Percentiles rank a stretch among this genome's conserved stretches.
These are phyloP conservation scores for Alloplasta piceator DNA, from an alignment of 2,888 invertebrate species.

Conservation along the genomic window DNA sequence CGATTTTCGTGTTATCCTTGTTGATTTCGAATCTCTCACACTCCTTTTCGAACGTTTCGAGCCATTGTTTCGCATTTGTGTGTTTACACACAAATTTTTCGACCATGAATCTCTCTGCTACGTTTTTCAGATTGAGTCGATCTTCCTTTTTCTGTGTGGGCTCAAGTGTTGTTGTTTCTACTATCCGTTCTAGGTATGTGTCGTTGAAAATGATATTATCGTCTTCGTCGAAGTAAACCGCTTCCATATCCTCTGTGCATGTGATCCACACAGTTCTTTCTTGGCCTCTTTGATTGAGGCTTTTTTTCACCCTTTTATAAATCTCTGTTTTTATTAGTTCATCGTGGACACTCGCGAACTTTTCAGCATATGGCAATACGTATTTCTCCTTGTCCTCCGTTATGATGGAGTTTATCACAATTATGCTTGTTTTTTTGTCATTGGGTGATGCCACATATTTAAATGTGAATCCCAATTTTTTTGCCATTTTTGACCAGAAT, in stretches of 20 bases:
- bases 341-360: slow-evolving; percentile 41
- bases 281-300: slow-evolving; percentile 63
- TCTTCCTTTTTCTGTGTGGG: slow-evolving; percentile 58
- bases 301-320: slow-evolving; percentile 64
- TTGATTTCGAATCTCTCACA: slow-evolving; percentile 65
- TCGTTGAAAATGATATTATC: slow-evolving; percentile 66
- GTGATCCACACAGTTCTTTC: slow-evolving; percentile 64
- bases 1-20: slow-evolving; percentile 65
- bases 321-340: slow-evolving; percentile 61
- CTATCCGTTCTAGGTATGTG: slow-evolving; percentile 62
- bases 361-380: slow-evolving; percentile 52
- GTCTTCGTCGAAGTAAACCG: slow-evolving; percentile 62
- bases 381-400: slow-evolving; percentile 58
- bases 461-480: slow-evolving; percentile 54
- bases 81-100: slow-evolving; percentile 67
- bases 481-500: slow-evolving; percentile 32
- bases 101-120: slow-evolving; percentile 66
- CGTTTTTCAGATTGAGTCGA: slow-evolving; percentile 62
- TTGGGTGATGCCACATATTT: slow-evolving; percentile 56
- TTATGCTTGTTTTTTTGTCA: slow-evolving; percentile 57
- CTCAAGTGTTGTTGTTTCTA: slow-evolving; percentile 48
- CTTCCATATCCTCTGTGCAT: slow-evolving; percentile 61
- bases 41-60: slow-evolving; percentile 69
- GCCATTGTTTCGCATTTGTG: slow-evolving; percentile 67
- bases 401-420: slow-evolving; percentile 62